Evolutionary conservation across 2,113 vertebrate genomes (phyloP).

Genomic region (Anarrhichthys ocellatus): DNA sequence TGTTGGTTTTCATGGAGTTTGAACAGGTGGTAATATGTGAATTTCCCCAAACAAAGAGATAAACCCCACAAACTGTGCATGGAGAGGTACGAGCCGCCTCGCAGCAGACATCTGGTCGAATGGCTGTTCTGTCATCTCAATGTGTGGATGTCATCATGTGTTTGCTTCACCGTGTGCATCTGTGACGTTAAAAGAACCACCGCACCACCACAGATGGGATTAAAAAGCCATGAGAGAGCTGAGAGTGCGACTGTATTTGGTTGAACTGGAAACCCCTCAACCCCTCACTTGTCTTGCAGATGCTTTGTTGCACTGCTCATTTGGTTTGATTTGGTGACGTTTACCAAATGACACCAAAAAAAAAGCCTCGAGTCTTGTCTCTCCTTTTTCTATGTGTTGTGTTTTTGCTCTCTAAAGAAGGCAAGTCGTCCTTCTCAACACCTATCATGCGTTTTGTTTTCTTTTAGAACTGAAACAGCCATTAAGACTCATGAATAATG

Average conservation of each 20-base stretch:
- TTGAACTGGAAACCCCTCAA: background rate
- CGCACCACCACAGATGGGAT: slow-evolving; percentile 48
- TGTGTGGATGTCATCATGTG: slow-evolving; percentile 31
- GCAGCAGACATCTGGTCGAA: slow-evolving; percentile 55
- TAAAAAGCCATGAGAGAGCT: slow-evolving; percentile 30
- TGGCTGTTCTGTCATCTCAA: slow-evolving; percentile 27
- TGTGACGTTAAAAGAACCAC: slow-evolving; percentile 53
- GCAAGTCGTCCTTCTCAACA: slow-evolving; percentile 26
- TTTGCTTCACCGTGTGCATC: slow-evolving; percentile 37
- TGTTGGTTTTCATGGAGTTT: slow-evolving; percentile 38
- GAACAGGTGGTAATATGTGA: slow-evolving; percentile 64
- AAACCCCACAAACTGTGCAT: slow-evolving; percentile 36
- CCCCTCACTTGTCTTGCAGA: background rate
- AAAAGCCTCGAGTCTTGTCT: background rate
- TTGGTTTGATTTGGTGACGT: slow-evolving; percentile 16
- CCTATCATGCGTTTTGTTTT: slow-evolving; percentile 32
- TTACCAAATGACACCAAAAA: background rate
- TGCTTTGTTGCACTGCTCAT: background rate
- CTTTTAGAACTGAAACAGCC: slow-evolving; percentile 41
- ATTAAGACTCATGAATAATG: slow-evolving; percentile 69
- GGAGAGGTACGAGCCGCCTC: slow-evolving; percentile 26
- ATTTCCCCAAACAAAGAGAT: slow-evolving; percentile 58
- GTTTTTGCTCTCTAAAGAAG: slow-evolving; percentile 19
- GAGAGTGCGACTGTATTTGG: slow-evolving; percentile 9
- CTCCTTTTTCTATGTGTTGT: background rate